Conservation (phyloP, 2,888 invertebrate genomes). For the Drosophila algonquin region DNA sequence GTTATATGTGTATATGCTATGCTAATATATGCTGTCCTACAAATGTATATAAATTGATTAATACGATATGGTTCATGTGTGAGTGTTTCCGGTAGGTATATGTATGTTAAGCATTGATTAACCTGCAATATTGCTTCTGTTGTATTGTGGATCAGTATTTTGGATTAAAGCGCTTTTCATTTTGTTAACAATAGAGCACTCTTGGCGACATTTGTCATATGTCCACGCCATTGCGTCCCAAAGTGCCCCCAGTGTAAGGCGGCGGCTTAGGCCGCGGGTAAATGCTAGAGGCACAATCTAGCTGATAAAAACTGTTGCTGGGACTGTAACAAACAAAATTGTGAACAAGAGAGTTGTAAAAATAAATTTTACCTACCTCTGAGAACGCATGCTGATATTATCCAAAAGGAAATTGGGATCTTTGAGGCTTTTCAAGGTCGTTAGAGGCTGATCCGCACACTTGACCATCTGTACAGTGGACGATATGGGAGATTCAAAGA, state of each 20-base stretch:
- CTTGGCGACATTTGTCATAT: constrained; percentile 84
- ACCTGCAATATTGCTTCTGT: constrained; percentile 38
- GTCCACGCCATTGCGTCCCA: constrained; percentile 80
- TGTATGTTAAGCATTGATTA: constrained; percentile 28
- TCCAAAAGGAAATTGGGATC: constrained; percentile 84
- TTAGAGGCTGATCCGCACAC: constrained; percentile 86
- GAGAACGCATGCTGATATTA: constrained; percentile 82
- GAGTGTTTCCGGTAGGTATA: constrained; percentile 23
- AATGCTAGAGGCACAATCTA: constrained; percentile 84
- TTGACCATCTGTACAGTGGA: constrained; percentile 87
- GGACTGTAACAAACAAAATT: constrained; percentile 83
- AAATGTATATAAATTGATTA: constrained; percentile 33
- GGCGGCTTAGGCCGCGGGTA: constrained; percentile 84
- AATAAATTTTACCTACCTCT: constrained; percentile 69
- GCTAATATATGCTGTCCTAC: neutral
- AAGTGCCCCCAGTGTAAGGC: constrained; percentile 82
- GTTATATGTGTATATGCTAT: constrained; percentile 22
- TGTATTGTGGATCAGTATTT: neutral
- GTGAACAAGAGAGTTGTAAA: neutral
- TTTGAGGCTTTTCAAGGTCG: constrained; percentile 86
- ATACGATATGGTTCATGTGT: constrained; percentile 31
- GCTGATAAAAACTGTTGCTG: constrained; percentile 85
- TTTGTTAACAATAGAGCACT: constrained; percentile 82
- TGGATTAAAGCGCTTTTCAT: constrained; percentile 1
- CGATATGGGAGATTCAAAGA: constrained; percentile 79